Percentiles rank a stretch among this genome's conserved stretches.
phyloP scores from a whole-genome alignment of 2,888 invertebrate species.

The Drosophila phalerata region DNA sequence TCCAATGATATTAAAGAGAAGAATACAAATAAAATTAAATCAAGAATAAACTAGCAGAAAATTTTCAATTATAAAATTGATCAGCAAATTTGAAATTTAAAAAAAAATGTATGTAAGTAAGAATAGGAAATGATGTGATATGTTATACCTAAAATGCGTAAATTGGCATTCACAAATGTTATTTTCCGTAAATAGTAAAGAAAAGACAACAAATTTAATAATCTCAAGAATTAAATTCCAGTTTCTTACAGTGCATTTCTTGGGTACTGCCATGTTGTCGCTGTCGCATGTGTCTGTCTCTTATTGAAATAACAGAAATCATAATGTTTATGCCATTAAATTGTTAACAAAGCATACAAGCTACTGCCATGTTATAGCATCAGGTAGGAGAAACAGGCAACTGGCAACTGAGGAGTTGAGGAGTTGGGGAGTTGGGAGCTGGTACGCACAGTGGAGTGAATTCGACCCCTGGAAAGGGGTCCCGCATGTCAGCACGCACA shows the following conservation, averaged over 20 bases:
- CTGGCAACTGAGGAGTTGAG: slow-evolving; percentile 7
- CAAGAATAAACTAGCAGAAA: too few relatives aligned
- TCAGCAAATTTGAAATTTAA: too few relatives aligned
- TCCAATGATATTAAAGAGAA: too few relatives aligned
- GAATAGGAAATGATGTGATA: too few relatives aligned
- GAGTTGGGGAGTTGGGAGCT: slow-evolving; percentile 10
- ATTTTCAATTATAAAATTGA: too few relatives aligned
- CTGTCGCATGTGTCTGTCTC: slow-evolving; percentile 51
- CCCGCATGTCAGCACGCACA: slow-evolving; percentile 82
- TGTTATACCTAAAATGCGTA: too few relatives aligned
- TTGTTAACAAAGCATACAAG: slow-evolving; percentile 80
- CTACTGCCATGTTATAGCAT: slow-evolving; percentile 65
- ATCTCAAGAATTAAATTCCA: too few relatives aligned
- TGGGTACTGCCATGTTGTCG: slow-evolving; percentile 21
- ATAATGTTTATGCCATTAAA: slow-evolving; percentile 82
- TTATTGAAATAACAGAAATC: slow-evolving; percentile 81
- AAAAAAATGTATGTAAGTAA: too few relatives aligned
- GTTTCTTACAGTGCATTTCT: slow-evolving; percentile 1
- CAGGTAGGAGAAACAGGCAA: slow-evolving; percentile 45
- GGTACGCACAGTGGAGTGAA: slow-evolving; percentile 3
- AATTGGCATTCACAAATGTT: too few relatives aligned
- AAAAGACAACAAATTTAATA: too few relatives aligned
- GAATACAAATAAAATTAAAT: too few relatives aligned
- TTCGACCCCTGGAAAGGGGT: slow-evolving; percentile 41
- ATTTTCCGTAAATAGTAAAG: too few relatives aligned